Base-by-base conservation (phyloP, 2,113 vertebrate genomes). In the Gambusia holbrooki region DNA sequence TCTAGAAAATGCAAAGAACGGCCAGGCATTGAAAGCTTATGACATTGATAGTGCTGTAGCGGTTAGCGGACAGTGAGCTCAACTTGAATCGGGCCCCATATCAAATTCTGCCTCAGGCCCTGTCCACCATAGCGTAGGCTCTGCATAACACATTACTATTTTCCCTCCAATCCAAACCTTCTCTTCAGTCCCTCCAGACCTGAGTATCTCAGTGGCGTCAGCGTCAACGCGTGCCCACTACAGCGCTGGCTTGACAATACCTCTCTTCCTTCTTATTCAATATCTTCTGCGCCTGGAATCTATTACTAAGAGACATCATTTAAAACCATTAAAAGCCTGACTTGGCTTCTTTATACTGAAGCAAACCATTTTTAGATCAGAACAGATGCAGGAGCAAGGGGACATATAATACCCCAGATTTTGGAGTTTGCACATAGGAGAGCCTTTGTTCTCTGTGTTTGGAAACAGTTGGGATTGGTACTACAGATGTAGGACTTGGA, bases 391-490 rank as follows among this genome's bases (percentile, higher is more conserved):
- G 33, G 60, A 81, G 68, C 70, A 84, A 69, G 42, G 61, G 76
- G 84, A 80, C 66, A 83, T 69, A 73, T 84, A 82, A 89, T 89
- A 79, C 70, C 70, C 62, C 73, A 81, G 69, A 78, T 89, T 88
- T 86, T 87, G 64, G 88, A 90, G 66, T 94, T 94, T 96, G 83
- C 80, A 93, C 85, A 4, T 88, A 90, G 71, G 80, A 74, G 60
- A 62, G 27, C 83, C 89, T 91, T 91, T 90, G 91, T 92, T 90
- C 87, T 87, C 66, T 61, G 81, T 77, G 84, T 83, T 88, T 88
- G 85, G 81, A 69, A 83, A 90, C 19, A 82, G 80, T 89, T 90
- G 87, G 85, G 78, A 90, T 86, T 80, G 82, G 70, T 71, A 82
- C 77, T 68, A 68, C 79, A 86, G 78, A 90, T 84, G 82, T 89